Evolutionary conservation across 2,113 vertebrate genomes (phyloP).

Genomic region (Phalacrocorax pelagicus): DNA sequence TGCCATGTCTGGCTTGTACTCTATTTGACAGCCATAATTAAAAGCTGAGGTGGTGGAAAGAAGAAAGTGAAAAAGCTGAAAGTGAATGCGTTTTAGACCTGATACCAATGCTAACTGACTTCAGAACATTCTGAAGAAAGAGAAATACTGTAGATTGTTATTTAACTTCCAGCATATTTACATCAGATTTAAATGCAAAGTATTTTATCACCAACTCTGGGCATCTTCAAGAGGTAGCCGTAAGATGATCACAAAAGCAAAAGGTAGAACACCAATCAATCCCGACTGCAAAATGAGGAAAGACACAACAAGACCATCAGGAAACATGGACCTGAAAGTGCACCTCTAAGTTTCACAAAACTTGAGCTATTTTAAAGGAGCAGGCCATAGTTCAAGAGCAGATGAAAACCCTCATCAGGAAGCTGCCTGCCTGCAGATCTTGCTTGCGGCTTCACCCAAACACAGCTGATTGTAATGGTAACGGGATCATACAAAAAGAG

Average conservation of each 20-base stretch:
- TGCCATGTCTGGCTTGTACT: conserved; percentile 19
- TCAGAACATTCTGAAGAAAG: not conserved
- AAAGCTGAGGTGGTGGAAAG: conserved; percentile 33
- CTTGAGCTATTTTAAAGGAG: not conserved
- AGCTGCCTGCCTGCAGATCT: not conserved
- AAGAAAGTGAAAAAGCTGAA: conserved; percentile 22
- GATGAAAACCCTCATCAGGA: not conserved
- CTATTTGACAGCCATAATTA: conserved; percentile 39
- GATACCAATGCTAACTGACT: not conserved
- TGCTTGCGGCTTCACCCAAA: not conserved
- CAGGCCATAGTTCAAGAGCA: not conserved
- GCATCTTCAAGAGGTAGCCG: not conserved
- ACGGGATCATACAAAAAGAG: not conserved
- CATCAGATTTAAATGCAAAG: not conserved
- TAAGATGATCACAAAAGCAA: not conserved
- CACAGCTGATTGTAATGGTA: not conserved
- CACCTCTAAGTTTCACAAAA: not conserved
- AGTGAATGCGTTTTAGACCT: not conserved
- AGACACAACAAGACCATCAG: not conserved
- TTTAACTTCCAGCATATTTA: not conserved
- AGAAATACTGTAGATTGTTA: not conserved
- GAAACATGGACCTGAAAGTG: not conserved
- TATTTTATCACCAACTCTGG: not conserved
- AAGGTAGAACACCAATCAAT: not conserved
- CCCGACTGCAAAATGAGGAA: not conserved